These are phyloP conservation scores for Aricia artaxerxes DNA, from an alignment of 2,888 invertebrate genomes.

Conservation along the genomic window DNA sequence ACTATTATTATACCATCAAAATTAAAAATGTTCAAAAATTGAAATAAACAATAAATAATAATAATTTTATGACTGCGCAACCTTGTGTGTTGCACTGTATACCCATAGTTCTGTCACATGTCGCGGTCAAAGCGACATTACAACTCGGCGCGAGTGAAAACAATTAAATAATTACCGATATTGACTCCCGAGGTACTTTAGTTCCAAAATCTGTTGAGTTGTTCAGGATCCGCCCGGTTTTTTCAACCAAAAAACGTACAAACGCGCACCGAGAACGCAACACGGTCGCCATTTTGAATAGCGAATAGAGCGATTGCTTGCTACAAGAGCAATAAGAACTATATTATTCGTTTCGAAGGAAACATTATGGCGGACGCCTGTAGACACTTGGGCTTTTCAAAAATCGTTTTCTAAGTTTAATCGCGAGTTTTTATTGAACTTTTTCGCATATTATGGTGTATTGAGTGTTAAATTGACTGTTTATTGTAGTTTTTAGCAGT, in stretches of 20 bases:
- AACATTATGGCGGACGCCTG: constrained; percentile 82
- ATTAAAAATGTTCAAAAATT: background rate
- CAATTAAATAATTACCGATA: constrained; percentile 77
- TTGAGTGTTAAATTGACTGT: constrained; percentile 74
- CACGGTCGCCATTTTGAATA: constrained; percentile 82
- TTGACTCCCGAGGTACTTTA: constrained; percentile 63
- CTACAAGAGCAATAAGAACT: constrained; percentile 81
- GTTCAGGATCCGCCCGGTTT: constrained; percentile 73
- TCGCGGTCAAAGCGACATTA: constrained; percentile 73
- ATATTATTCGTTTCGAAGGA: constrained; percentile 82
- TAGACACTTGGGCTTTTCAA: constrained; percentile 80
- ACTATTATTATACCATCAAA: background rate
- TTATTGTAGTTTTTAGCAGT: constrained; percentile 76
- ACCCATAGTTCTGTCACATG: constrained; percentile 79
- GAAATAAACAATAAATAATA: constrained; percentile 34
- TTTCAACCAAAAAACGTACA: constrained; percentile 74
- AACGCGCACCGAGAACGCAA: constrained; percentile 77
- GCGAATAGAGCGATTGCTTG: constrained; percentile 80
- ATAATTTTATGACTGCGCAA: constrained; percentile 40
- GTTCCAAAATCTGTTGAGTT: constrained; percentile 70
- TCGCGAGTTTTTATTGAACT: constrained; percentile 80
- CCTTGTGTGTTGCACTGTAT: constrained; percentile 68
- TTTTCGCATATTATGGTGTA: constrained; percentile 79
- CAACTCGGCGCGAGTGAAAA: constrained; percentile 63
- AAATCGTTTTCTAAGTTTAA: constrained; percentile 81